These are phyloP conservation scores for Microctenopoma lineatum DNA, from an alignment of 2,797 vertebrate species.

Conservation along the genomic window DNA sequence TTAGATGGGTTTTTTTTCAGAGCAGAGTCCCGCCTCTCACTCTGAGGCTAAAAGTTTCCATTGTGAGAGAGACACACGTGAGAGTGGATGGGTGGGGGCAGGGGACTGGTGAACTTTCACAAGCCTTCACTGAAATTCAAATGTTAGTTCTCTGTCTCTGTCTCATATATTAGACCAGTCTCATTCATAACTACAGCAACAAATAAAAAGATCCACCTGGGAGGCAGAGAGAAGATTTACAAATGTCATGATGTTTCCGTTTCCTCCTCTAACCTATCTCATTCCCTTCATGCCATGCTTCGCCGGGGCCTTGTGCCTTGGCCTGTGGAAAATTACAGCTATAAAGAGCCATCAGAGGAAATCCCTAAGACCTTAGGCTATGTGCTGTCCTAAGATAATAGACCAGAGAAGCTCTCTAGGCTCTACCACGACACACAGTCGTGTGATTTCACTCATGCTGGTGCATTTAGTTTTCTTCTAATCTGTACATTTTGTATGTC, in stretches of 20 bases:
- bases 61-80: constrained; percentile 82
- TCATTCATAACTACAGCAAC: not conserved
- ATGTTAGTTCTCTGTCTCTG: constrained; percentile 22
- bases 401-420: constrained; percentile 19
- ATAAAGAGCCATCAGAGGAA: constrained; percentile 73
- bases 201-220: not conserved
- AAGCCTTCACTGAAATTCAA: constrained; percentile 57
- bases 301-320: constrained; percentile 53
- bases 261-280: constrained; percentile 45
- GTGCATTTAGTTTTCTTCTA: not conserved
- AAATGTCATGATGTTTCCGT: constrained; percentile 51
- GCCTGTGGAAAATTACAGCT: constrained; percentile 85
- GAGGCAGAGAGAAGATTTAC: constrained; percentile 26
- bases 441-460: not conserved
- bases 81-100: constrained; percentile 72
- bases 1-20: constrained; percentile 22
- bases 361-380: constrained; percentile 67
- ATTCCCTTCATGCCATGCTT: constrained; percentile 69
- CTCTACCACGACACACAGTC: not conserved
- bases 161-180: not conserved
- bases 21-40: constrained; percentile 74
- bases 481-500: not conserved
- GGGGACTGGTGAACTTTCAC: constrained; percentile 69
- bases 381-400: constrained; percentile 55
- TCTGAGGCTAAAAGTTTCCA: constrained; percentile 87